phyloP scores from a whole-genome alignment of 2,797 vertebrate species.

The Scolopax rusticola region DNA sequence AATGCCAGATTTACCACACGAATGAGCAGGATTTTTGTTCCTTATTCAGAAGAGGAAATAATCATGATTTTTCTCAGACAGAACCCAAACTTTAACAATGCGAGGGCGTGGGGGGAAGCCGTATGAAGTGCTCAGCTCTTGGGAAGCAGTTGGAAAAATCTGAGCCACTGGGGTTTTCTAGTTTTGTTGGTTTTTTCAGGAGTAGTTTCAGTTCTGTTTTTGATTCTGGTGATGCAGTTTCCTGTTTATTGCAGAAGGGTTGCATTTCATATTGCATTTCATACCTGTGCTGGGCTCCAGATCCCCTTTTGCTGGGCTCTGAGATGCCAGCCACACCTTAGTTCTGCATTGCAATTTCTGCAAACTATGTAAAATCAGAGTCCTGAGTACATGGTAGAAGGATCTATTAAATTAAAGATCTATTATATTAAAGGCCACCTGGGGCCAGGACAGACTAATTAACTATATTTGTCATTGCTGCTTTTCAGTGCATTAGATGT shows the following conservation, averaged over 20 bases:
- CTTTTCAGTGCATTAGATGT: background rate
- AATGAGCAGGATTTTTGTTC: background rate
- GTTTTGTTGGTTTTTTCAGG: background rate
- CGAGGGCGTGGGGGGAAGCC: fast-evolving
- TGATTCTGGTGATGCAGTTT: slow-evolving; percentile 49
- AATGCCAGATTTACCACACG: background rate
- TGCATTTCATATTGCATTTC: slow-evolving; percentile 7
- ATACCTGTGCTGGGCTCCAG: slow-evolving; percentile 13
- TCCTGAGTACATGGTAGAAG: fast-evolving
- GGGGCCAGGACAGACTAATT: background rate
- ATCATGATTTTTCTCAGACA: background rate
- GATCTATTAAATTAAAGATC: too few species aligned
- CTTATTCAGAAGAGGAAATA: background rate
- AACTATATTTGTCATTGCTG: background rate
- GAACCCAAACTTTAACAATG: background rate
- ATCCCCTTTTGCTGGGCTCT: background rate
- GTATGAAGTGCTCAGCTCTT: background rate
- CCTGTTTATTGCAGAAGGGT: slow-evolving; percentile 61
- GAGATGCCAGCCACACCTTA: fast-evolving
- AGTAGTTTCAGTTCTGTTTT: slow-evolving; percentile 53
- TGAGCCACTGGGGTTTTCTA: slow-evolving; percentile 9
- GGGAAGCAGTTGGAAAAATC: slow-evolving; percentile 54
- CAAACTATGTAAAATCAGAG: background rate
- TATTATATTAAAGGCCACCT: background rate
- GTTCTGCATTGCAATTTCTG: background rate